phyloP scores from a whole-genome alignment of 2,797 vertebrate genomes.

The Muraenolepis orangiensis region DNA sequence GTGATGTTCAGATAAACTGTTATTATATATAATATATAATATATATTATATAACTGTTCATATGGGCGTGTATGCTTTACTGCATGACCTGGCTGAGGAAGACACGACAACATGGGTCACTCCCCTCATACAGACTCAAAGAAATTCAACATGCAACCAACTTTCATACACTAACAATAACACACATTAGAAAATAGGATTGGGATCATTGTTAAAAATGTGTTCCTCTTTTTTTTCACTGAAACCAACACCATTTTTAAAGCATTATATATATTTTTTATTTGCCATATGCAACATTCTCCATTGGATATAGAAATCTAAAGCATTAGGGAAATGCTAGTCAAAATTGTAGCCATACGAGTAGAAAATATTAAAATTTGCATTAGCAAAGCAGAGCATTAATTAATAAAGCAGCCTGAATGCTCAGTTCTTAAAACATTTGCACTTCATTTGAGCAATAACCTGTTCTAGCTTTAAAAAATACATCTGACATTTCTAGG shows the following conservation, averaged over 20 bases:
- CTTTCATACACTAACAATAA: neutral
- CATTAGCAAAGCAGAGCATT: conserved; percentile 3
- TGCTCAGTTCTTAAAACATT: conserved; percentile 49
- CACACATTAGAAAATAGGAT: neutral
- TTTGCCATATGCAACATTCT: no score
- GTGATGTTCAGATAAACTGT: neutral
- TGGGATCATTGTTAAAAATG: neutral
- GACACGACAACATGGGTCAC: neutral
- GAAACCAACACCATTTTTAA: neutral
- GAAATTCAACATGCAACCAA: neutral
- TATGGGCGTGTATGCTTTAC: neutral
- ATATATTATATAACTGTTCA: neutral
- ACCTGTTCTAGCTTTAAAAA: neutral
- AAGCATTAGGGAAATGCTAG: conserved; percentile 19
- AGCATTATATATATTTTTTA: no score
- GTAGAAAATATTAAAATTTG: conserved; percentile 5
- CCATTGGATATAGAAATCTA: conserved; percentile 42
- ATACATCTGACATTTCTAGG: neutral
- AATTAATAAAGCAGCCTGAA: conserved; percentile 24
- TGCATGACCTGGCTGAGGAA: neutral
- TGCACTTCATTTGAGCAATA: conserved; percentile 15
- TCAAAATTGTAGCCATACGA: conserved; percentile 16
- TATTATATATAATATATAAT: no score
- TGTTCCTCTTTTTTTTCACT: neutral
- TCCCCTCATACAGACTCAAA: neutral